These are phyloP conservation scores for Electrona antarctica DNA, from an alignment of 2,113 vertebrate genomes.

Conservation along the genomic window DNA sequence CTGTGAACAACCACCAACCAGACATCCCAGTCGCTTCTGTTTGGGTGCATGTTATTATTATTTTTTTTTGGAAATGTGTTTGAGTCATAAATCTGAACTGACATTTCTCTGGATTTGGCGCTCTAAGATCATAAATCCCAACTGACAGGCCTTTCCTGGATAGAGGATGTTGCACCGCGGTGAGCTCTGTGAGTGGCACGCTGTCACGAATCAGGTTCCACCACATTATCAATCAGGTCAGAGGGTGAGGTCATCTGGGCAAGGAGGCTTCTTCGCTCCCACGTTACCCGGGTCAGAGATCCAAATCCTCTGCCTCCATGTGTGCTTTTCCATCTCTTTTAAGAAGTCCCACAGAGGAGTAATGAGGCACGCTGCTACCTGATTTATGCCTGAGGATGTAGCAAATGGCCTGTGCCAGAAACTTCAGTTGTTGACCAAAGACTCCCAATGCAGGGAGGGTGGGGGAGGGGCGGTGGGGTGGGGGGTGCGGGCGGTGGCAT, in stretches of 20 bases:
- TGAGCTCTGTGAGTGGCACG: slow-evolving; percentile 22
- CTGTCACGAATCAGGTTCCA: slow-evolving; percentile 17
- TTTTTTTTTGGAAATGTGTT: slow-evolving; percentile 1
- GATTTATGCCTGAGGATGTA: slow-evolving; percentile 68
- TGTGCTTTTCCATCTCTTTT: slow-evolving; percentile 53
- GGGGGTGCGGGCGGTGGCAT: not conserved
- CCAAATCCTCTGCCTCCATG: slow-evolving; percentile 46
- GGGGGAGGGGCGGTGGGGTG: no score
- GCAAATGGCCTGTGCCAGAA: slow-evolving; percentile 35
- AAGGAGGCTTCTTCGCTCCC: slow-evolving; percentile 12
- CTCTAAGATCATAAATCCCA: slow-evolving; percentile 14
- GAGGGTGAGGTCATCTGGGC: slow-evolving; percentile 30
- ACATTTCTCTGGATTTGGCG: slow-evolving; percentile 3
- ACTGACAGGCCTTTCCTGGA: slow-evolving; percentile 10
- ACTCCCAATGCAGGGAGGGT: slow-evolving; percentile 36
- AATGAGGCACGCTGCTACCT: slow-evolving; percentile 43
- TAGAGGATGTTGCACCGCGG: slow-evolving; percentile 9
- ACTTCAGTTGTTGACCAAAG: slow-evolving; percentile 27
- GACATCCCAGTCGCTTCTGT: slow-evolving; percentile 10
- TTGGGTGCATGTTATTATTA: not conserved
- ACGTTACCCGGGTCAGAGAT: slow-evolving; percentile 12
- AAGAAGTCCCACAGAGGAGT: slow-evolving; percentile 32
- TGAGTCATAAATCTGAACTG: not conserved
- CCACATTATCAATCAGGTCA: slow-evolving; percentile 46
- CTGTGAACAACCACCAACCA: slow-evolving; percentile 9